Percentiles rank a stretch among this genome's conserved stretches.
Conservation (phyloP, 1,140 invertebrate genomes). For the Cydia strobilella region DNA sequence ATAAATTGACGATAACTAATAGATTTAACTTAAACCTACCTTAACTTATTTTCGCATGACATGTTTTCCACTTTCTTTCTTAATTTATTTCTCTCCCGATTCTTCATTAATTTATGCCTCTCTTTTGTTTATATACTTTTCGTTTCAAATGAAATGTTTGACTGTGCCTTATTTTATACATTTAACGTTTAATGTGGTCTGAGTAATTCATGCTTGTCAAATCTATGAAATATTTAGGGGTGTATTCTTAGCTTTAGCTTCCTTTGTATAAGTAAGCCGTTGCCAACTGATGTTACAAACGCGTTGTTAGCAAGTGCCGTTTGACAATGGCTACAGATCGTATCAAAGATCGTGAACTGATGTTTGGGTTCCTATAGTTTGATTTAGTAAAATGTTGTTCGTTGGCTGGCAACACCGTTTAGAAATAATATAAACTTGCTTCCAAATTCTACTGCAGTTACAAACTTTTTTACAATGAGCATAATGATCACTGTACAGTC, state of each 20-base stretch:
- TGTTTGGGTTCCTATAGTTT: constrained; percentile 72
- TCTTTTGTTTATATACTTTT: constrained; percentile 25
- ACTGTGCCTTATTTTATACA: not conserved
- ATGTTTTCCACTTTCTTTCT: constrained; percentile 8
- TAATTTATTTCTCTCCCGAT: constrained; percentile 4
- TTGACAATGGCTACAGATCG: constrained; percentile 44
- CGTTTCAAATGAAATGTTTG: constrained; percentile 20
- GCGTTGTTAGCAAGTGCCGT: constrained; percentile 7
- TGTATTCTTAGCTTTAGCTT: constrained; percentile 18
- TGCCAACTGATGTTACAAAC: not conserved
- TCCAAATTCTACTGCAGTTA: constrained; percentile 5
- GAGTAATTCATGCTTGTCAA: constrained; percentile 2
- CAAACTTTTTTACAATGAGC: not conserved
- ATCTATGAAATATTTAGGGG: constrained; percentile 16
- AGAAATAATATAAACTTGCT: constrained; percentile 25
- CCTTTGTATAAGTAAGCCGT: constrained; percentile 15
- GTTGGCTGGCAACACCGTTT: constrained; percentile 31
- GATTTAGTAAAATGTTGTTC: constrained; percentile 60
- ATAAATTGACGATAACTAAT: constrained; percentile 61
- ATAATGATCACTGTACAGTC: not conserved
- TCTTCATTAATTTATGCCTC: constrained; percentile 20
- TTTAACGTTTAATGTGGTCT: not conserved
- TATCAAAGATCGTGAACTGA: constrained; percentile 68
- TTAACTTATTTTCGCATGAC: constrained; percentile 56
- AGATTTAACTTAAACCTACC: constrained; percentile 43